phyloP scores from a whole-genome alignment of 2,797 vertebrate species.

The Syndactyla subalaris region DNA sequence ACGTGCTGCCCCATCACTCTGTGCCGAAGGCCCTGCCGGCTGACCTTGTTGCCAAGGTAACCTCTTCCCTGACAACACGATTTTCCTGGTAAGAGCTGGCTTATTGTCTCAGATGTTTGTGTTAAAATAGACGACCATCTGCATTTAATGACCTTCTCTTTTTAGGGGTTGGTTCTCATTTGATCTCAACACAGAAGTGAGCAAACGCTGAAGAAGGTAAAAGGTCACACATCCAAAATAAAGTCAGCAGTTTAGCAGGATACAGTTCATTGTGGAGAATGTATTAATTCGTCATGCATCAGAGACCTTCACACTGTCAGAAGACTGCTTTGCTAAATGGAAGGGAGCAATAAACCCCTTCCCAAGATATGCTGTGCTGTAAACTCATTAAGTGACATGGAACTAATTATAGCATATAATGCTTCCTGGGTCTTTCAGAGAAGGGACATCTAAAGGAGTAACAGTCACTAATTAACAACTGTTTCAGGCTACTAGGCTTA shows the following conservation, averaged over 20 bases:
- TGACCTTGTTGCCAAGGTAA: slow-evolving; percentile 50
- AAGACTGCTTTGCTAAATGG: background rate
- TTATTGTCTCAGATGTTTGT: background rate
- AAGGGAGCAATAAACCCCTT: background rate
- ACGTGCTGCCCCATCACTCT: background rate
- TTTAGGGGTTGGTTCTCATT: background rate
- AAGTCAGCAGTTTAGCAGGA: slow-evolving; percentile 24
- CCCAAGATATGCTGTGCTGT: background rate
- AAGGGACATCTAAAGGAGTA: background rate
- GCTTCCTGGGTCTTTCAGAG: background rate
- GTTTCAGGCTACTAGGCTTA: background rate
- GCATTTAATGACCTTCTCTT: slow-evolving; percentile 9
- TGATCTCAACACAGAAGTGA: background rate
- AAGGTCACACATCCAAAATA: background rate
- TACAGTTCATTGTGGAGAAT: background rate
- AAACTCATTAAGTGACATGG: slow-evolving; percentile 4
- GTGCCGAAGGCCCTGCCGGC: fast-evolving
- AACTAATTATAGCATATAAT: slow-evolving; percentile 5
- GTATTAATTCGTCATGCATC: slow-evolving; percentile 15
- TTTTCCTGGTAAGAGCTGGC: background rate
- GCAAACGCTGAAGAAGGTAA: background rate
- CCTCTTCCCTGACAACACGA: background rate
- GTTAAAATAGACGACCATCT: slow-evolving; percentile 32
- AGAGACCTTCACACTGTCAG: background rate
- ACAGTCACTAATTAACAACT: background rate